Conservation (phyloP, 2,113 vertebrate genomes). For the Globicephala melas region DNA sequence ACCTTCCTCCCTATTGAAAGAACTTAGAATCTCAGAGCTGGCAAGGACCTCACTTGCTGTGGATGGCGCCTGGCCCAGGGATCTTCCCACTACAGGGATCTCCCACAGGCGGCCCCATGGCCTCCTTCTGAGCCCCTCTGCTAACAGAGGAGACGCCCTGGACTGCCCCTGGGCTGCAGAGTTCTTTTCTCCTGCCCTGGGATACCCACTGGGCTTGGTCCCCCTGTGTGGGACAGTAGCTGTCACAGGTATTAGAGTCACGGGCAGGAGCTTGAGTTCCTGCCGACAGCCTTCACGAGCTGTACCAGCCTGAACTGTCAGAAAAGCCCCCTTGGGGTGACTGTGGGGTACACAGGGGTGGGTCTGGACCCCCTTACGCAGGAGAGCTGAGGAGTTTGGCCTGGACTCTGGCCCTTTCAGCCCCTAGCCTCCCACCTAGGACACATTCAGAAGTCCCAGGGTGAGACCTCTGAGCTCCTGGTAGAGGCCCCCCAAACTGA, state of each 20-base stretch:
- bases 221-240: not conserved
- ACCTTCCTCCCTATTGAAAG: not conserved
- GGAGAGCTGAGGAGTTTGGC: not conserved
- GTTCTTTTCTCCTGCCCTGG: not conserved
- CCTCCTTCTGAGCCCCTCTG: not conserved
- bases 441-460: not conserved
- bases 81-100: not conserved
- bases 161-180: too few relatives aligned
- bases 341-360: accelerated
- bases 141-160: not conserved
- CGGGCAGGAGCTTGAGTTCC: not conserved
- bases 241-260: not conserved
- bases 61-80: too few relatives aligned
- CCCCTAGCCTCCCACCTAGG: not conserved
- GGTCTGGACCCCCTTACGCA: not conserved
- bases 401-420: not conserved
- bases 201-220: not conserved
- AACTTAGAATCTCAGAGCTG: not conserved
- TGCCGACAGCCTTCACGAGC: not conserved
- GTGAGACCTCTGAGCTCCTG: not conserved
- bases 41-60: too few relatives aligned
- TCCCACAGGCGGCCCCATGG: not conserved
- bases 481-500: not conserved
- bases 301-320: too few relatives aligned
- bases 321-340: not conserved